A percentile compares a stretch with the other conserved stretches of the same genome.
These are phyloP conservation scores for Hydrotaea cyrtoneurina DNA, from an alignment of 2,888 invertebrate genomes.

Conservation along the genomic window DNA sequence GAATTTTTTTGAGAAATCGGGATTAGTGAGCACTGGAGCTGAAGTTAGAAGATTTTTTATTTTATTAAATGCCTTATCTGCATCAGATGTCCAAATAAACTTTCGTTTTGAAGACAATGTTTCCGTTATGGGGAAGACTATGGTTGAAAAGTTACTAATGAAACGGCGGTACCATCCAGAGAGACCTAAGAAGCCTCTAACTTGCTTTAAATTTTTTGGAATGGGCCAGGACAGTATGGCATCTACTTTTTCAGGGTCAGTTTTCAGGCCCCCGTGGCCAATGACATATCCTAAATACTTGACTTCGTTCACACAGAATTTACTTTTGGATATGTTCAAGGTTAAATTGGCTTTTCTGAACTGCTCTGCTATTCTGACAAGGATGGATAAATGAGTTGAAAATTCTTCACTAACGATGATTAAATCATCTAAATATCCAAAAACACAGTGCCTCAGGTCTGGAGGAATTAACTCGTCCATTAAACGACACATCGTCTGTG, in stretches of 20 bases:
- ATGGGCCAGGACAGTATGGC: slow-evolving; percentile 48
- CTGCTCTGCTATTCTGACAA: slow-evolving; percentile 42
- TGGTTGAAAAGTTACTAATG: too few species aligned
- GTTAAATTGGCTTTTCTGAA: slow-evolving; percentile 57
- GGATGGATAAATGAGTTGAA: slow-evolving; percentile 29
- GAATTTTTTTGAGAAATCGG: slow-evolving; percentile 36
- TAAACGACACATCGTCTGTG: too few species aligned
- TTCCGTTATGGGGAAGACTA: too few species aligned
- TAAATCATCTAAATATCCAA: too few species aligned
- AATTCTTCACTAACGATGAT: slow-evolving; percentile 52
- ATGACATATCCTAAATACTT: slow-evolving; percentile 62
- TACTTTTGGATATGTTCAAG: slow-evolving; percentile 56
- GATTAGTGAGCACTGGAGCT: slow-evolving; percentile 31
- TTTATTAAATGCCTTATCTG: slow-evolving; percentile 37
- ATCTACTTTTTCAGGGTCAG: slow-evolving; percentile 48
- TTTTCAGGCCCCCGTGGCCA: slow-evolving; percentile 50
- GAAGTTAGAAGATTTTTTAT: slow-evolving; percentile 40
- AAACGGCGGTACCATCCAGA: too few species aligned
- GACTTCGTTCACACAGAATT: slow-evolving; percentile 56
- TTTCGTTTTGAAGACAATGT: slow-evolving; percentile 39
- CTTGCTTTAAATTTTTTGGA: slow-evolving; percentile 64
- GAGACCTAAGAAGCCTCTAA: slow-evolving; percentile 67
- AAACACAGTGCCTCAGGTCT: slow-evolving; percentile 49
- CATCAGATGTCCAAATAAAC: slow-evolving; percentile 49
- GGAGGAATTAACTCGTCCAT: slow-evolving; percentile 60